Conservation (phyloP, 2,888 invertebrate species). For the Heteropelma amictum region DNA sequence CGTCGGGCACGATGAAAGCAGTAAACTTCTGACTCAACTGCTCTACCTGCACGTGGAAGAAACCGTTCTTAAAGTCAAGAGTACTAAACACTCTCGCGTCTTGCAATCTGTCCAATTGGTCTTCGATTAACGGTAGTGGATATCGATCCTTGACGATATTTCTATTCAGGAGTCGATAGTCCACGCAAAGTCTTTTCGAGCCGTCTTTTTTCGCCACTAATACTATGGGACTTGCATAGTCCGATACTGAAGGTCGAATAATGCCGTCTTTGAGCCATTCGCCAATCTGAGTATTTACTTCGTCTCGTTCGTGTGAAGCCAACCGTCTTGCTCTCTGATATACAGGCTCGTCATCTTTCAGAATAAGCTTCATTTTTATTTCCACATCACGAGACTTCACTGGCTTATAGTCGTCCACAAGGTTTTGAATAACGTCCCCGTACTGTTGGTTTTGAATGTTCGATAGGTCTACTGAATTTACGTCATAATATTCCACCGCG, state of each 20-base stretch:
- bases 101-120: neutral
- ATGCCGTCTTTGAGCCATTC: constrained; percentile 1
- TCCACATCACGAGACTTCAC: neutral
- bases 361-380: constrained; percentile 33
- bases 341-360: constrained; percentile 65
- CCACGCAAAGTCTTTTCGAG: neutral
- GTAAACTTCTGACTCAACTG: neutral
- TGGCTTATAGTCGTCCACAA: neutral
- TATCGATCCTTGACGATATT: neutral
- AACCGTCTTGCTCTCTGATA: constrained; percentile 20
- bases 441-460: neutral
- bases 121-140: neutral
- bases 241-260: neutral
- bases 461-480: neutral
- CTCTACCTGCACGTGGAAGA: neutral
- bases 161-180: neutral
- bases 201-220: neutral
- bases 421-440: neutral
- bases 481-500: neutral
- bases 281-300: neutral
- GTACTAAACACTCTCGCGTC: neutral
- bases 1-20: neutral
- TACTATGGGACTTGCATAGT: neutral
- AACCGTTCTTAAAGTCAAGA: neutral
- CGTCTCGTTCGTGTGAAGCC: neutral